Evolutionary conservation across 2,113 vertebrate species (phyloP).

Genomic region (Psammodynastes pulverulentus): DNA sequence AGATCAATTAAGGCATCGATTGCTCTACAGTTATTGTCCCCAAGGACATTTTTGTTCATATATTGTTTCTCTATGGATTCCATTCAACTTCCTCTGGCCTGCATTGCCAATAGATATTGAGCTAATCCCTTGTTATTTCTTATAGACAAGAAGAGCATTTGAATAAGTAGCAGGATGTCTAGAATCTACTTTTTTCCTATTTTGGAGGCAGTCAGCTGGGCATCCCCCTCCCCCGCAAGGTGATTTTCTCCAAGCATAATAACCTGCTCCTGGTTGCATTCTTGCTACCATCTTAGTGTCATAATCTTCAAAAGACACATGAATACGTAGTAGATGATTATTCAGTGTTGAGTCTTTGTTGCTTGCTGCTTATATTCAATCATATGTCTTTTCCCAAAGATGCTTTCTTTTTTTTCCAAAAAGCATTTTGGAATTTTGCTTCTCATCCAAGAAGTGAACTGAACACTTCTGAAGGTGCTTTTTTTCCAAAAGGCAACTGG

Average conservation of each 20-base stretch:
- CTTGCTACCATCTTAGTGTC: not conserved
- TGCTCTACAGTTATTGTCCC: not conserved
- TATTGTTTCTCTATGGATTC: not conserved
- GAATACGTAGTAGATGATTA: not conserved
- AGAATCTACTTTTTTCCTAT: not conserved
- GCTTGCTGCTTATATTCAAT: not conserved
- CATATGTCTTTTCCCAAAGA: too few species aligned
- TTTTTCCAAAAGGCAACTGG: too few species aligned
- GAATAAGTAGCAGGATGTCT: not conserved
- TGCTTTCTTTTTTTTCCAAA: too few species aligned
- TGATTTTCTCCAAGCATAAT: not conserved
- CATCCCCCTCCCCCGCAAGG: not conserved
- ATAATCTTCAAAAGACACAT: not conserved
- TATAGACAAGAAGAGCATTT: not conserved
- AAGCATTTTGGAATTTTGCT: too few species aligned
- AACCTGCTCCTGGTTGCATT: not conserved
- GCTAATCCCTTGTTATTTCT: not conserved
- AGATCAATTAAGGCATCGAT: constrained; percentile 11
- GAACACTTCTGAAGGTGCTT: too few species aligned
- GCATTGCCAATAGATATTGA: constrained; percentile 8
- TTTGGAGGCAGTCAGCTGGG: not conserved
- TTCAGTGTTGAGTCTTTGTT: not conserved
- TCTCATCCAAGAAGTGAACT: too few species aligned
- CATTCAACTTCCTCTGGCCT: not conserved
- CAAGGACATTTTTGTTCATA: not conserved